A percentile compares a stretch with the other conserved stretches of the same genome.
These are phyloP conservation scores for Sebastes iracundus DNA, from an alignment of 2,797 vertebrate species.

Conservation along the genomic window DNA sequence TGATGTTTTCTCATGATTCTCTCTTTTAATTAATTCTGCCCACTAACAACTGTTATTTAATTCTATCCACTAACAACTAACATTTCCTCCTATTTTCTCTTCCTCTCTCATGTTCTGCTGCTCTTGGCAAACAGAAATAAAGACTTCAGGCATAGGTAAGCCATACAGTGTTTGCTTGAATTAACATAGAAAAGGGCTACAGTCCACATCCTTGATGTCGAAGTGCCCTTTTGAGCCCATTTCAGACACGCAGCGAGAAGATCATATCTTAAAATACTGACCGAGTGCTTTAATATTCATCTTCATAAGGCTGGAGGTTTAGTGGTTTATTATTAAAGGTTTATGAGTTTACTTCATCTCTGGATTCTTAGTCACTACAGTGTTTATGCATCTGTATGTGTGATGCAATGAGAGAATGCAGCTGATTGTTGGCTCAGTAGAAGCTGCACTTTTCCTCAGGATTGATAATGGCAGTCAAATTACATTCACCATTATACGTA, in stretches of 20 bases:
- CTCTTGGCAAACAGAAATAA: conserved; percentile 94
- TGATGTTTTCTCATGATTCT: conserved; percentile 9
- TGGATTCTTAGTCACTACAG: background rate
- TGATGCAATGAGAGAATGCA: conserved; percentile 45
- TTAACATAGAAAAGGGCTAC: background rate
- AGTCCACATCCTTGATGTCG: background rate
- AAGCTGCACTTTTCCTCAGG: conserved; percentile 20
- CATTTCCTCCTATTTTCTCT: conserved; percentile 59
- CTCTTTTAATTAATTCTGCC: conserved; percentile 42
- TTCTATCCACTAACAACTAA: conserved; percentile 66
- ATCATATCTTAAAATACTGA: conserved; percentile 6
- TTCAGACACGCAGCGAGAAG: conserved; percentile 5
- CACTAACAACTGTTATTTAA: conserved; percentile 29
- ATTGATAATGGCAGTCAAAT: conserved; percentile 34
- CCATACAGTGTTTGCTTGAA: conserved; percentile 41
- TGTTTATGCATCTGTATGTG: conserved; percentile 23
- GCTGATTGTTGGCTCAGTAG: conserved; percentile 25
- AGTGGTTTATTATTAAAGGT: background rate
- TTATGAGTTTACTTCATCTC: conserved; percentile 1
- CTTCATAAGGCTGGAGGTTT: conserved; percentile 5
- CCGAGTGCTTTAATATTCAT: background rate
- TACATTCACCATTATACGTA: background rate
- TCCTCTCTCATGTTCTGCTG: conserved; percentile 55
- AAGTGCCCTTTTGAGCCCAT: conserved; percentile 15
- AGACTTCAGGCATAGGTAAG: conserved; percentile 99